Percentiles rank a stretch among this genome's conserved stretches.
Conservation (phyloP, 2,797 vertebrate species). For the Gambelia wislizenii region DNA sequence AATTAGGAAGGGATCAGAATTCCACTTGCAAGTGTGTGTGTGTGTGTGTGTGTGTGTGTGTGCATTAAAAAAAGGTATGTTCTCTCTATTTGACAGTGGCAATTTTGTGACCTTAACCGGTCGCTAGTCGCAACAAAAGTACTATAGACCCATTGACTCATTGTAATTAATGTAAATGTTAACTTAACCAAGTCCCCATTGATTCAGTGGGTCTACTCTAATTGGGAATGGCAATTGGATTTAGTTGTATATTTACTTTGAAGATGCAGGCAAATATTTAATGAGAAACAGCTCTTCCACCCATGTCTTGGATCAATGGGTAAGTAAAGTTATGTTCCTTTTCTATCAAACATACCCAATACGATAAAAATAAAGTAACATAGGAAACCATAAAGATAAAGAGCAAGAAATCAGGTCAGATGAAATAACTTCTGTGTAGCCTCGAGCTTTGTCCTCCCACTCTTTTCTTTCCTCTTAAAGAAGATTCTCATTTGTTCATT, state of each 20-base stretch:
- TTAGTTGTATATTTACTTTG: background rate
- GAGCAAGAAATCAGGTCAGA: background rate
- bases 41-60: too few species aligned
- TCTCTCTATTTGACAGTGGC: background rate
- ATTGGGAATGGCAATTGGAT: too few species aligned
- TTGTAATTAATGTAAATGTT: too few species aligned
- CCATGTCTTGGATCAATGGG: too few species aligned
- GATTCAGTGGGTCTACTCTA: too few species aligned
- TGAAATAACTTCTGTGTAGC: background rate
- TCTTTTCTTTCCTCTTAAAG: background rate
- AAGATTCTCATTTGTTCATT: background rate
- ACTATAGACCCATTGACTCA: too few species aligned
- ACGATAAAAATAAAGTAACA: background rate
- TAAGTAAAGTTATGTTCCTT: background rate
- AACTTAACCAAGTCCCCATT: too few species aligned
- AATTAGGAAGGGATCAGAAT: background rate
- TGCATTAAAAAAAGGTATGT: background rate
- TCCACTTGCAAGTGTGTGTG: background rate
- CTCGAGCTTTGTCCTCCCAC: background rate
- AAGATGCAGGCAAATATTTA: background rate
- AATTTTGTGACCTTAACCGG: too few species aligned
- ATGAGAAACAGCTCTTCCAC: background rate
- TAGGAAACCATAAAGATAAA: too few species aligned
- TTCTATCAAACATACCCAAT: background rate
- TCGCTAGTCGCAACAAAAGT: too few species aligned